phyloP scores from a whole-genome alignment of 2,888 invertebrate genomes.

The Baronia brevicornis region DNA sequence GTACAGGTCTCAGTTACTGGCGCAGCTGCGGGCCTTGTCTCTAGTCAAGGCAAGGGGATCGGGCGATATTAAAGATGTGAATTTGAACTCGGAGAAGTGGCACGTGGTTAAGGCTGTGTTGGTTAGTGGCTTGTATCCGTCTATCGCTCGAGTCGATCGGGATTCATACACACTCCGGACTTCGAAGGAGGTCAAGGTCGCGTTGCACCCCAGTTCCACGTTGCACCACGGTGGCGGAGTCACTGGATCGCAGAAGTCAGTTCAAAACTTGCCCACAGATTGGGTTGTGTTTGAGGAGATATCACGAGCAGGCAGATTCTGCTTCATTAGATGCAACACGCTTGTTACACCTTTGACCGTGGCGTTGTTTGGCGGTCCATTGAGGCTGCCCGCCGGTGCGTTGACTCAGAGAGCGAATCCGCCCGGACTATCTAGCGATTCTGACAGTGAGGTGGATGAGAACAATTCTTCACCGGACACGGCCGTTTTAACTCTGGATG shows the following conservation, averaged over 20 bases:
- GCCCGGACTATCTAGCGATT: conserved; percentile 62
- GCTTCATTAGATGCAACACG: conserved; percentile 86
- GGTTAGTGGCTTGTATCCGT: conserved; percentile 92
- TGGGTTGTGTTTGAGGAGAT: conserved; percentile 94
- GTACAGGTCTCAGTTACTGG: conserved; percentile 87
- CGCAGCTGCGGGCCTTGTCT: conserved; percentile 84
- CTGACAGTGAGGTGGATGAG: conserved; percentile 63
- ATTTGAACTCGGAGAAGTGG: conserved; percentile 90
- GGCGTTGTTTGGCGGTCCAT: conserved; percentile 84
- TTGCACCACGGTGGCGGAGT: conserved; percentile 74
- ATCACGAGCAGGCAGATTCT: conserved; percentile 79
- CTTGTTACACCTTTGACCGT: conserved; percentile 88
- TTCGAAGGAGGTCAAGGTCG: conserved; percentile 73
- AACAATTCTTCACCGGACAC: conserved; percentile 49
- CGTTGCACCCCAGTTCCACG: conserved; percentile 78
- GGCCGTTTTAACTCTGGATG: conserved; percentile 78
- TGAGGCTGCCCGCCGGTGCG: conserved; percentile 71
- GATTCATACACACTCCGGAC: conserved; percentile 78
- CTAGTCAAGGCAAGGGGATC: conserved; percentile 80
- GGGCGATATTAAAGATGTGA: conserved; percentile 85
- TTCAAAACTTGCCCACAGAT: conserved; percentile 78
- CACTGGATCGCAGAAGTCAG: conserved; percentile 41
- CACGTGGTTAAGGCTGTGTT: conserved; percentile 93
- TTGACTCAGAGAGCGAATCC: conserved; percentile 61
- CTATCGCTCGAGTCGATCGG: conserved; percentile 84